Percentiles rank a stretch among this genome's conserved stretches.
Conservation (phyloP, 2,888 invertebrate genomes). For the Ennomos quercinarius region DNA sequence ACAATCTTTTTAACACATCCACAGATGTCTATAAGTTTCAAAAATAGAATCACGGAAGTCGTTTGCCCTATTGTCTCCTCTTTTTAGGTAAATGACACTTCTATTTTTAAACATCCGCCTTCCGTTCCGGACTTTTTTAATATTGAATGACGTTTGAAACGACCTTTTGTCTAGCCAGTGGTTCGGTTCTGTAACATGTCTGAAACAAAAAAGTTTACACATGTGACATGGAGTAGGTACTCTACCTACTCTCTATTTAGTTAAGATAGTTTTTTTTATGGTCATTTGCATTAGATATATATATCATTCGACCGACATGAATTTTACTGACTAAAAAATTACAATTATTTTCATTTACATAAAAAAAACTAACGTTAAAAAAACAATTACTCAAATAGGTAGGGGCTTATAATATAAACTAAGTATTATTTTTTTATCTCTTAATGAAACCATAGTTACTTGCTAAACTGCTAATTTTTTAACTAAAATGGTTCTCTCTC, state of each 20-base stretch:
- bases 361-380: too few species aligned
- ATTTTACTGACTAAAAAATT: too few species aligned
- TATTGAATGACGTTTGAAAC: conserved; percentile 4
- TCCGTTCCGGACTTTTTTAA: conserved; percentile 17
- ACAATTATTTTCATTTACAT: too few species aligned
- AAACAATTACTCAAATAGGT: too few species aligned
- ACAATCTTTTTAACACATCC: conserved; percentile 6
- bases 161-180: neutral
- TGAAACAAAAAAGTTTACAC: conserved; percentile 1
- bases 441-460: too few species aligned
- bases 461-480: too few species aligned
- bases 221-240: neutral
- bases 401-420: too few species aligned
- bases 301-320: too few species aligned
- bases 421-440: too few species aligned
- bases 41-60: conserved; percentile 25
- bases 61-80: conserved; percentile 19
- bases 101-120: conserved; percentile 13
- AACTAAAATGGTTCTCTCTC: too few species aligned
- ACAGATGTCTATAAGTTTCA: conserved; percentile 7
- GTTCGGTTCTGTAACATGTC: neutral
- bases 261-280: too few species aligned
- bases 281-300: too few species aligned
- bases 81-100: conserved; percentile 7
- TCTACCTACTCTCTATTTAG: neutral